Evolutionary conservation across 2,888 invertebrate species (phyloP).

Genomic region (Crepidodera aurea): DNA sequence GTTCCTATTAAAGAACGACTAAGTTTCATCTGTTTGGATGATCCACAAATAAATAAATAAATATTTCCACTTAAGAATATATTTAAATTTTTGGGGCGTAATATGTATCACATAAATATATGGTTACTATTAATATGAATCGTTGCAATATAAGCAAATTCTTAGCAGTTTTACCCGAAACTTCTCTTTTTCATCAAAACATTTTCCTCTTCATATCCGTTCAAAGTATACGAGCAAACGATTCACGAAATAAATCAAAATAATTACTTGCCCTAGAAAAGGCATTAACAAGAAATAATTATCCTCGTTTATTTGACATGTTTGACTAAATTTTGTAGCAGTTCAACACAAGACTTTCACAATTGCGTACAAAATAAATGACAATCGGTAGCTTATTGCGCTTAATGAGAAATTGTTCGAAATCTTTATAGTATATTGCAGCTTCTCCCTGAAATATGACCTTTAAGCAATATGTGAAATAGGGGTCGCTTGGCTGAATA

Average conservation of each 20-base stretch:
- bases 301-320: conserved; percentile 58
- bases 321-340: conserved; percentile 53
- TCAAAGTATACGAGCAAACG: background rate
- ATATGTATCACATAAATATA: no score
- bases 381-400: conserved; percentile 61
- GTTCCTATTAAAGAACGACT: no score
- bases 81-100: no score
- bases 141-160: no score
- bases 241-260: conserved; percentile 45
- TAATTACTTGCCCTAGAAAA: conserved; percentile 39
- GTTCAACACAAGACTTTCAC: conserved; percentile 56
- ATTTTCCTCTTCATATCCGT: background rate
- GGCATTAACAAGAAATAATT: conserved; percentile 50
- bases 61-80: no score
- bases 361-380: conserved; percentile 61
- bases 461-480: conserved; percentile 43
- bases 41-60: no score
- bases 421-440: conserved; percentile 57
- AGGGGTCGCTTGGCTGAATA: conserved; percentile 45
- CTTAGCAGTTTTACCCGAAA: no score
- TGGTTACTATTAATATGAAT: no score
- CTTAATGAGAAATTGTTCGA: conserved; percentile 62
- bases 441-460: conserved; percentile 14
- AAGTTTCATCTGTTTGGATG: no score
- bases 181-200: no score